Conservation (phyloP, 2,888 invertebrate species). For the Watsonalla binaria region DNA sequence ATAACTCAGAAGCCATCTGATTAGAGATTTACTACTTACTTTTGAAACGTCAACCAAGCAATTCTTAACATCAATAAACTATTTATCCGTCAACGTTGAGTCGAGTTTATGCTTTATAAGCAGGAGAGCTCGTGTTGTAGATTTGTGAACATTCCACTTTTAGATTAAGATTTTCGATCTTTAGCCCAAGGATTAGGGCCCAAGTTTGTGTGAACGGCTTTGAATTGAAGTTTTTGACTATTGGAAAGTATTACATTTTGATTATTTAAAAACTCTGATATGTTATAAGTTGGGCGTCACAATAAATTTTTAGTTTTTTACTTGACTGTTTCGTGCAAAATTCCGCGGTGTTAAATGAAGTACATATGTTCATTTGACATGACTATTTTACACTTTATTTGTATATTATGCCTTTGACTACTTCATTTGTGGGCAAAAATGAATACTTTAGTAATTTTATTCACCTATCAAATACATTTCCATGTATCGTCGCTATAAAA, state of each 20-base stretch:
- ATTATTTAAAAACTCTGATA: no score
- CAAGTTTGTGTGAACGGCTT: constrained; percentile 9
- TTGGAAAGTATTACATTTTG: constrained; percentile 4
- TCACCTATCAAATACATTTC: constrained; percentile 7
- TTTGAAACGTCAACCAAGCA: no score
- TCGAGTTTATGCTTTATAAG: no score
- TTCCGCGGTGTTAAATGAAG: no score
- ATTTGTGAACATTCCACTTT: constrained; percentile 46
- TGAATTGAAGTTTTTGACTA: constrained; percentile 11
- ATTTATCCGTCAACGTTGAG: no score
- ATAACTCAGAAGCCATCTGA: constrained; percentile 7
- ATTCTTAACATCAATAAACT: no score
- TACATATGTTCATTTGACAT: no score
- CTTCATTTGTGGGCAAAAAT: neutral
- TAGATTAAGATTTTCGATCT: constrained; percentile 17
- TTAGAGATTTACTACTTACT: constrained; percentile 11
- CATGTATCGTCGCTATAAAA: constrained; percentile 14
- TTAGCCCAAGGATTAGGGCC: constrained; percentile 15
- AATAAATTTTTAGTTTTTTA: no score
- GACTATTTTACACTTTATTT: no score
- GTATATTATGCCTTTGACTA: constrained; percentile 10
- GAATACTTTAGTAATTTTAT: neutral
- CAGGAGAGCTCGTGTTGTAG: constrained; percentile 20
- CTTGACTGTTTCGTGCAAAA: no score
- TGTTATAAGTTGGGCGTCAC: no score